Evolutionary conservation across 1,140 invertebrate species (phyloP).

Genomic region (Chelonus insularis): DNA sequence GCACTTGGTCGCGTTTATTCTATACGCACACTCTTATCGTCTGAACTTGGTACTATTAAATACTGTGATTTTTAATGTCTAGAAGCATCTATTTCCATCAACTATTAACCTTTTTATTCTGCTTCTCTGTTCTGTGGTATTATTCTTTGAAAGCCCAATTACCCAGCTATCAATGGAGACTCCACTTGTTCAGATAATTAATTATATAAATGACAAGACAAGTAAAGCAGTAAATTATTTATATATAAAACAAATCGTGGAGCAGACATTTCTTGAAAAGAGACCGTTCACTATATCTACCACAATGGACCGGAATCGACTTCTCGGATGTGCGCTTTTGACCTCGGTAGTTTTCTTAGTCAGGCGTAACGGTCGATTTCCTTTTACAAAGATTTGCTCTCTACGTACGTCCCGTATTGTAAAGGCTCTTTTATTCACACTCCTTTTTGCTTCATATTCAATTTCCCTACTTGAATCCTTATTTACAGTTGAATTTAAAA

Average conservation of each 20-base stretch:
- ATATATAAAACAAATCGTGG: not conserved
- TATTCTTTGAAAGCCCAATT: no score
- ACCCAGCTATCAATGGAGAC: no score
- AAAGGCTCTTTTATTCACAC: constrained; percentile 30
- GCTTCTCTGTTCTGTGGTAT: no score
- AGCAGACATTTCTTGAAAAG: constrained; percentile 18
- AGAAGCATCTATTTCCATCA: no score
- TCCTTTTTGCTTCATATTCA: constrained; percentile 10
- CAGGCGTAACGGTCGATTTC: constrained; percentile 27
- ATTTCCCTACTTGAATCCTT: not conserved
- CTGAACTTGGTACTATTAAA: no score
- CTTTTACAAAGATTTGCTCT: constrained; percentile 32
- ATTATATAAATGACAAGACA: no score
- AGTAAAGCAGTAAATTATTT: not conserved
- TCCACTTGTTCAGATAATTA: no score
- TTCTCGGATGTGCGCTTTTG: constrained; percentile 10
- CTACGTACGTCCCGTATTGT: constrained; percentile 28
- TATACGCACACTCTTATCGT: constrained; percentile 1
- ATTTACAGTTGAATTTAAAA: no score
- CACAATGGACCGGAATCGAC: constrained; percentile 21
- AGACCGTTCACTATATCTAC: constrained; percentile 7
- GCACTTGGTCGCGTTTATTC: constrained; percentile 48
- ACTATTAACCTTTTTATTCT: no score
- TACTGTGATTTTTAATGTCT: no score
- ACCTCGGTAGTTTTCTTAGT: constrained; percentile 18